Base-by-base conservation (phyloP, 2,797 vertebrate genomes). In the Poecilia wingei region DNA sequence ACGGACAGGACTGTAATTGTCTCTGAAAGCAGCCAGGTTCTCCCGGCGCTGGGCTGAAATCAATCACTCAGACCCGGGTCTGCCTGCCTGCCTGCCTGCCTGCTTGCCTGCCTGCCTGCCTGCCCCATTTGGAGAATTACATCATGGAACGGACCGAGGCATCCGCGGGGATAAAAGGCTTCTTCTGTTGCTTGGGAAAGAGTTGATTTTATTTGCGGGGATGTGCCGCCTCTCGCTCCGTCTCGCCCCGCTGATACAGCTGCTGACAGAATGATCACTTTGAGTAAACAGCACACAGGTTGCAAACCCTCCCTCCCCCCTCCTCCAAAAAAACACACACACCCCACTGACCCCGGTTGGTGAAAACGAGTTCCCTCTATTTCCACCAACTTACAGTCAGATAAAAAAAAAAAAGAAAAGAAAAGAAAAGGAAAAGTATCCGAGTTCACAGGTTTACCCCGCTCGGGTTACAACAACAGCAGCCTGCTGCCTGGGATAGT, bases 11-110 rank as follows among this genome's bases (percentile, higher is more conserved):
- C 94, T 94, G 86, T 96, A 97, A 97, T 96, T 96, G 96, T 96
- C 95, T 96, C 95, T 97, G 96, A 97, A 96, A 97, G 96, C 96
- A 97, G 93, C 95, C 96, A 96, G 95, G 95, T 96, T 95, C 93
- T 96, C 94, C 93, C 92, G 93, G 92, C 92, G 94, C 96, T 93
- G 94, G 95, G 93, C 95, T 96, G 95, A 96, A 97, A 97, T 97
- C 96, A 96, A 96, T 97, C 96, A 97, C 94, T 96, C 94, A 95
- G 92, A 93, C 90, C 91, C 78, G 82, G 92, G 92, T 86, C 51
- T 43, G 93, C 87, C 91, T 90, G 92, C 91, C 91, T 89, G 91
- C 91, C 18, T 45, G 92, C 87, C 91, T 90, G 93, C 91, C 90
- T 49, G 92, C 86, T 36, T 41, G 93, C 86, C 91, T 89, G 92